Evolutionary conservation across 2,888 invertebrate genomes (phyloP).

Genomic region (Caenorhabditis virilis): DNA sequence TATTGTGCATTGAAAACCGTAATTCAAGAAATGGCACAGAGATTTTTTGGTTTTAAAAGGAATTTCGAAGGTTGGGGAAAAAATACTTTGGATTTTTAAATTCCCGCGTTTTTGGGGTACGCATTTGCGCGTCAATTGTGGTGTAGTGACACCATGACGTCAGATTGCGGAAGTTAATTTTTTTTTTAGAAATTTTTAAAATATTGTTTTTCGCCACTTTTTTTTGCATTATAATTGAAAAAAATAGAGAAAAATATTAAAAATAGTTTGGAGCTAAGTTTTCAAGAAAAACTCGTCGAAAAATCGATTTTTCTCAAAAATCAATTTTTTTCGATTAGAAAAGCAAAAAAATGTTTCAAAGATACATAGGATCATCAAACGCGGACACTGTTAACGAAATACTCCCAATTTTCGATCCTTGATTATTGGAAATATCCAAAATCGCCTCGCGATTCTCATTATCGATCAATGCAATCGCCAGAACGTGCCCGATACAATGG

Average conservation of each 20-base stretch:
- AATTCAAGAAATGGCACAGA: background rate
- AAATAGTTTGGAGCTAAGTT: conserved; percentile 9
- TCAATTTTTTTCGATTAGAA: background rate
- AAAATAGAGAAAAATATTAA: background rate
- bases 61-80: too few species aligned
- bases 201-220: background rate
- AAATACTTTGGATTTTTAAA: too few species aligned
- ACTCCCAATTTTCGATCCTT: conserved; percentile 5
- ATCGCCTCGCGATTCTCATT: conserved; percentile 30
- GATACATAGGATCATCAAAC: conserved; percentile 51
- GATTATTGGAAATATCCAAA: conserved; percentile 1
- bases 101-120: too few species aligned
- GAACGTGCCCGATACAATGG: conserved; percentile 18
- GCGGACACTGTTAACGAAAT: conserved; percentile 31
- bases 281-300: background rate
- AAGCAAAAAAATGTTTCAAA: conserved; percentile 8
- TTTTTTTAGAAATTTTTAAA: background rate
- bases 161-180: too few species aligned
- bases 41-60: background rate
- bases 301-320: conserved; percentile 1
- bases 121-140: too few species aligned
- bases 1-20: background rate
- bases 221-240: background rate
- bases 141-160: too few species aligned
- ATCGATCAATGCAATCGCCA: conserved; percentile 31